Conservation (phyloP, 2,113 vertebrate species). For the Pseudopodoces humilis region DNA sequence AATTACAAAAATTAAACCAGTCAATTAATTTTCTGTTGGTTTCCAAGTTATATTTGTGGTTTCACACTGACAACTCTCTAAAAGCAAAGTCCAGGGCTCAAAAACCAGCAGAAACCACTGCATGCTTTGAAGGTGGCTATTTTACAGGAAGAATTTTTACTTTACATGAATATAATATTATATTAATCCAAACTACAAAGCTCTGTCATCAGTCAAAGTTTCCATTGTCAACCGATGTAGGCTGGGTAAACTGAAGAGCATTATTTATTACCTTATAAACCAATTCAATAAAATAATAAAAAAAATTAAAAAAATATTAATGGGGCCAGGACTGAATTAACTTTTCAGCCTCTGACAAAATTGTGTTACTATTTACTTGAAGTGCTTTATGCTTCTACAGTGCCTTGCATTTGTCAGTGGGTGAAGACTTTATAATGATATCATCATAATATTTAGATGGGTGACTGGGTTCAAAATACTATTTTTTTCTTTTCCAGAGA, state of each 20-base stretch:
- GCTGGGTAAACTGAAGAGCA: neutral
- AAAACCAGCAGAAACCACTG: neutral
- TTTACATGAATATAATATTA: neutral
- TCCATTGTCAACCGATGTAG: neutral
- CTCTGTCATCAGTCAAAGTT: neutral
- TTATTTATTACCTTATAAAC: neutral
- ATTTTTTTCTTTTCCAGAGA: neutral
- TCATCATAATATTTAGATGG: neutral
- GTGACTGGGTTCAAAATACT: neutral
- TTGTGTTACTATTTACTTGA: constrained; percentile 4
- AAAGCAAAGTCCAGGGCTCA: neutral
- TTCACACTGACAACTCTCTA: neutral
- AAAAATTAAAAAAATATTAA: neutral
- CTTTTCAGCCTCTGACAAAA: constrained; percentile 19
- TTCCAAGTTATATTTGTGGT: neutral
- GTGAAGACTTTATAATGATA: neutral
- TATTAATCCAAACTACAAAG: neutral
- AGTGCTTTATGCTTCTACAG: neutral
- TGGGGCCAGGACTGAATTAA: neutral
- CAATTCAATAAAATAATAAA: neutral
- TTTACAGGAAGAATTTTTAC: neutral
- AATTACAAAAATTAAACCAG: neutral
- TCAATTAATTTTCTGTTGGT: neutral
- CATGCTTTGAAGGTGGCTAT: neutral
- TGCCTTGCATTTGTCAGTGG: neutral